phyloP scores from a whole-genome alignment of 2,113 vertebrate genomes.

The Perca schrenkii region DNA sequence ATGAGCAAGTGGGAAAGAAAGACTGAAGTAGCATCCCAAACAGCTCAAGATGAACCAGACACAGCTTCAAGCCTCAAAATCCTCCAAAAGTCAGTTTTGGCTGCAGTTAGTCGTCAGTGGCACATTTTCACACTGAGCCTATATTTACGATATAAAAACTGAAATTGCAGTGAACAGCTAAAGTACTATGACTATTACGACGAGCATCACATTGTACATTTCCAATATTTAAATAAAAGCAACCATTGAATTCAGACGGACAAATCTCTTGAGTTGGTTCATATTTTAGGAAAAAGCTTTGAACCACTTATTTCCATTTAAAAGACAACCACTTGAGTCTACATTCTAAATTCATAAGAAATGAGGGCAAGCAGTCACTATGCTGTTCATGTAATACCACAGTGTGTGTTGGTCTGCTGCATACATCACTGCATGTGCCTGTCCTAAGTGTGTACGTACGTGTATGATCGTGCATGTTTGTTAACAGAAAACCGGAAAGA shows the following conservation, averaged over 20 bases:
- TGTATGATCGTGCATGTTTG: background rate
- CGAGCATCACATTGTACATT: background rate
- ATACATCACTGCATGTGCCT: conserved; percentile 2
- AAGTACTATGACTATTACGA: background rate
- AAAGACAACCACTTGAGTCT: background rate
- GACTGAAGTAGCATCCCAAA: conserved; percentile 58
- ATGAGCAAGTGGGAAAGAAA: conserved; percentile 45
- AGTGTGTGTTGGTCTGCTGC: background rate
- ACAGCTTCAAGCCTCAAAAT: conserved; percentile 26
- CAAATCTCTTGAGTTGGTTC: conserved; percentile 5
- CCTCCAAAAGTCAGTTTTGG: conserved; percentile 14
- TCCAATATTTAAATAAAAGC: conserved; percentile 6
- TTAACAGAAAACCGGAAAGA: conserved; percentile 28
- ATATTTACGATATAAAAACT: conserved; percentile 17
- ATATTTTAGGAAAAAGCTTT: conserved; percentile 10
- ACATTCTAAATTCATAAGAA: background rate
- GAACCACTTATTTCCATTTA: conserved; percentile 26
- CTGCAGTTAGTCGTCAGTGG: conserved; percentile 2
- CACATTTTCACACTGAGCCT: conserved; percentile 17
- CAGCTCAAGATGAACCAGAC: conserved; percentile 39
- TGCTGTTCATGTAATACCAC: background rate
- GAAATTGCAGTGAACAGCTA: background rate
- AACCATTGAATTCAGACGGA: background rate
- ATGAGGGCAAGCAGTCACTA: background rate
- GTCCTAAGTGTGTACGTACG: background rate